Base-by-base conservation (phyloP, 2,113 vertebrate species). In the Genyomyrus donnyi region DNA sequence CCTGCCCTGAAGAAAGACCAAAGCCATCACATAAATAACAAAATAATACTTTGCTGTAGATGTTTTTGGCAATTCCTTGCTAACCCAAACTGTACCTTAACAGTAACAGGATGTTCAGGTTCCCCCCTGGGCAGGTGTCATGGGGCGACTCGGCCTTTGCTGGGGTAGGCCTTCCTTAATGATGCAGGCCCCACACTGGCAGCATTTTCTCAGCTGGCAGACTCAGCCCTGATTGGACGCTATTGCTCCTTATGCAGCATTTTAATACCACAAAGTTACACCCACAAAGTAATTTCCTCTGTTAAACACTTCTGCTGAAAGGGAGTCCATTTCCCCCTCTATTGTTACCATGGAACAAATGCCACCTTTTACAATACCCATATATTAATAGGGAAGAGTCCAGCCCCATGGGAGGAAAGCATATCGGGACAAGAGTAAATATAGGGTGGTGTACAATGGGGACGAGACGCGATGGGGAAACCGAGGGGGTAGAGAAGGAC, bases 291-390 rank as follows among this genome's bases (percentile, higher is more conserved):
- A 77, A 88, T 53, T 91, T 91, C 90, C 87, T 91, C 83, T 46
- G 9, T 86, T 74, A 80, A 90, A 39, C 56, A 53, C 17, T 85
- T 85, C 77, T 58, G 85, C 89, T 90, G 52, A 88, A 85, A 89
- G 86, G 62, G 48, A 90, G 90, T 89, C 11, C 27, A 0, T 88
- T 87, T 87, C 88, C 91, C 84, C 58, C 50, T 35, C 19, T 74
- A 91, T 91, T 91, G 90, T 92, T 87, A 49, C 83, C 70, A 62
- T 83, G 15, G 89, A 86, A 92, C 91, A 92, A 66, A 74, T 42
- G 42, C 49, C 53, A 70, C 58, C 66, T 80, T 42, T 45, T 46
- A 86, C 85, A 86, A 86, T 85, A 3, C 27, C 35, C 19, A 85
- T 45, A 50, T 27, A 31, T 83, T 46, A 90, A 45, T 39, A 49